These are phyloP conservation scores for Herpetotheres cachinnans DNA, from an alignment of 2,113 vertebrate genomes.

Conservation along the genomic window DNA sequence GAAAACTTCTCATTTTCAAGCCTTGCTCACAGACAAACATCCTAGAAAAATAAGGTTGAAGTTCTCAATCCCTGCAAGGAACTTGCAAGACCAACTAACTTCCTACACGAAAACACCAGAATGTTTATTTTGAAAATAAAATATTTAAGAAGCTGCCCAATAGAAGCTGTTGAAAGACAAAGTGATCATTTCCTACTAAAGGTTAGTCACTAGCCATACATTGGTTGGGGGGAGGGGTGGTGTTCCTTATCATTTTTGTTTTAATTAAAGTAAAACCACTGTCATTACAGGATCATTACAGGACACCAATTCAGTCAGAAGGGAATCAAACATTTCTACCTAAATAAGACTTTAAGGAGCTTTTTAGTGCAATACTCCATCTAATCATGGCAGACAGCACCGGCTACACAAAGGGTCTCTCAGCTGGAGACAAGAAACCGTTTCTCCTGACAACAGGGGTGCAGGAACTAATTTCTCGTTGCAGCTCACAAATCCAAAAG, in stretches of 20 bases:
- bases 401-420: neutral
- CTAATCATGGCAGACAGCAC: neutral
- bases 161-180: neutral
- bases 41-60: neutral
- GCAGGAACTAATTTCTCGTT: neutral
- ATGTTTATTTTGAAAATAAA: neutral
- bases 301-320: neutral
- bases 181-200: neutral
- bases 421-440: neutral
- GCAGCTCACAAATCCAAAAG: neutral
- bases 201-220: neutral
- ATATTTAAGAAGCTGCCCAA: neutral
- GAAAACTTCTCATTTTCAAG: neutral
- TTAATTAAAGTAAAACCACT: neutral
- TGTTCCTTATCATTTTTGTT: neutral
- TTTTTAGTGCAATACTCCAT: neutral
- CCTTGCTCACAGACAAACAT: neutral
- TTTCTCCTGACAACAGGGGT: neutral
- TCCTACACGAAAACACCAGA: accelerated
- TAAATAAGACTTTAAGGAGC: neutral
- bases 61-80: neutral
- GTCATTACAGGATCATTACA: neutral
- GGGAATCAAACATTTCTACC: neutral
- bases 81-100: neutral
- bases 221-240: accelerated